Percentiles rank a stretch among this genome's conserved stretches.
phyloP scores from a whole-genome alignment of 1,140 invertebrate genomes.

The Ips nitidus region DNA sequence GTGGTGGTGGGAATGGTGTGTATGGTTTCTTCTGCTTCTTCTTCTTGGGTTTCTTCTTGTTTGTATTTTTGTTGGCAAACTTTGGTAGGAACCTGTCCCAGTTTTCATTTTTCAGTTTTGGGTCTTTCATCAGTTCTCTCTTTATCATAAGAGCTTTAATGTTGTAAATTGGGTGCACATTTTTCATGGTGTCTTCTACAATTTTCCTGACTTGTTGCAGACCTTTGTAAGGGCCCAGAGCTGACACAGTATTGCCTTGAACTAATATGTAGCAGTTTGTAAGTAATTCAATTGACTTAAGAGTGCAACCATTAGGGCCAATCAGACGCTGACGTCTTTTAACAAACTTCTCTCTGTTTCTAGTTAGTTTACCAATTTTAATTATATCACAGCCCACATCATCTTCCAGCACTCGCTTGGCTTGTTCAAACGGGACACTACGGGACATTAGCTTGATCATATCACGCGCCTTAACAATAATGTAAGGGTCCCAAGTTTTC shows the following conservation, averaged over 20 bases:
- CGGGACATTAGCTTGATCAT: slow-evolving; percentile 93
- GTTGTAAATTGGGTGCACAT: slow-evolving; percentile 99
- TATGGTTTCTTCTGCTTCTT: slow-evolving; percentile 90
- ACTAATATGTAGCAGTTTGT: slow-evolving; percentile 97
- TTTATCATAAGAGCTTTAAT: slow-evolving; percentile 99
- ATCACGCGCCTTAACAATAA: slow-evolving; percentile 96
- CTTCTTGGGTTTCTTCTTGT: slow-evolving; percentile 82
- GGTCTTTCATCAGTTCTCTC: slow-evolving; percentile 89
- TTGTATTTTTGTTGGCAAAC: slow-evolving; percentile 90
- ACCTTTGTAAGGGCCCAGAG: slow-evolving; percentile 93
- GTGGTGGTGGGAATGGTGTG: slow-evolving; percentile 96
- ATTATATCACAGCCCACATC: slow-evolving; percentile 95
- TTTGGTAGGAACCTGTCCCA: slow-evolving; percentile 98
- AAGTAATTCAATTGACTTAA: slow-evolving; percentile 97
- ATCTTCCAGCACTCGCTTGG: slow-evolving; percentile 81
- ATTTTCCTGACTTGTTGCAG: slow-evolving; percentile 90
- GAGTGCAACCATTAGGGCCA: slow-evolving; percentile 94
- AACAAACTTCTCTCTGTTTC: slow-evolving; percentile 94
- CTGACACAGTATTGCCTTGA: slow-evolving; percentile 97
- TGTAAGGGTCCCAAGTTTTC: slow-evolving; percentile 98
- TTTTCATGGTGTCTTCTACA: slow-evolving; percentile 97
- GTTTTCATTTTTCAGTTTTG: slow-evolving; percentile 88
- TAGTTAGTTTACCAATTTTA: slow-evolving; percentile 89
- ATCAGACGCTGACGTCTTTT: slow-evolving; percentile 94
- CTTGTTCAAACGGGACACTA: slow-evolving; percentile 97